Base-by-base conservation (phyloP, 2,888 invertebrate species). In the Drosophila histrio region DNA sequence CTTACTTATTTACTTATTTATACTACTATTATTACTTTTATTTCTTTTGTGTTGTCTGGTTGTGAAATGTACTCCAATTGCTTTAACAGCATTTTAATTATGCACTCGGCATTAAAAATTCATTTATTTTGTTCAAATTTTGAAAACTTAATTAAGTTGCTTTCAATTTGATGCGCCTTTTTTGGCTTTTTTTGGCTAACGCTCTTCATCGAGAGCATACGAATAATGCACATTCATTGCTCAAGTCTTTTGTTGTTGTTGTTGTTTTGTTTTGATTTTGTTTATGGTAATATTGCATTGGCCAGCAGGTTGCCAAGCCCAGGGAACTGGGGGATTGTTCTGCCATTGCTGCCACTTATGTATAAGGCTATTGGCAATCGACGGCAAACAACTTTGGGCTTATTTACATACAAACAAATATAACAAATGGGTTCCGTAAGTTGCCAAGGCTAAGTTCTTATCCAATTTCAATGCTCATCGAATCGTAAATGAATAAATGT, bases 81-180 rank as follows among this genome's bases (percentile, higher is more conserved):
- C 67, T 32, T 54, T 46, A 66, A 67, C 36, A 56, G 56, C 58
- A 47, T 68, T 69, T 80, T 75, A 86, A 86, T 87, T 75, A 81
- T 70, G 65, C 72, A 64, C 61, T 60, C 56, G 28, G 7, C 74
- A 78, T 75, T 49, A 59, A 60, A 72, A 78, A 63, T 66, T 47
- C 70, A 64, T 79, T 79, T 79, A 30, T 41, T 11, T 7, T 44
- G 53, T 17, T 56, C 32, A 15, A 21, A 7, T 38, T 60, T 60
- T 63, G 54, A 67, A 81, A 80, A 80, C 87, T 84, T 67, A 77
- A 81, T 84, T 75, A 72, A 62, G 50, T 56, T 49, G 54, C 65
- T 67, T 84, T 84, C 78, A 61, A 59, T 69, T 47, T 36, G 38
- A 32, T 41, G 54, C 26, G 41, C 22, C 39, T 39, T 30, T 41